phyloP scores from a whole-genome alignment of 2,797 vertebrate species.

The Craterocephalus amniculus region DNA sequence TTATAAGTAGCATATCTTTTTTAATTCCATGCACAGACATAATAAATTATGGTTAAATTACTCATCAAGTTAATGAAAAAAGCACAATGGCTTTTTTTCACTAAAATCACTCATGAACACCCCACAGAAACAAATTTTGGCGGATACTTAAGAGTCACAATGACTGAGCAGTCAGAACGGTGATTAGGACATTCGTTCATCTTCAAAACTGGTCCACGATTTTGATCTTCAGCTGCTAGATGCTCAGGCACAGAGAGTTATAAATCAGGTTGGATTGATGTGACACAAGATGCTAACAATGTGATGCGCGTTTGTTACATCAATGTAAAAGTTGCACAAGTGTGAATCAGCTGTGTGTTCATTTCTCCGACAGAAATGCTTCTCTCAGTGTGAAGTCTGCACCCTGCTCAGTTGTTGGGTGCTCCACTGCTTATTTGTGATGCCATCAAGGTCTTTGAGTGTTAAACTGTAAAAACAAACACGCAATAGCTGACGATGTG shows the following conservation, averaged over 20 bases:
- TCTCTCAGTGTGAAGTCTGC: slow-evolving; percentile 13
- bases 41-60: not conserved
- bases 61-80: not conserved
- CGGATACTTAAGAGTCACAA: not conserved
- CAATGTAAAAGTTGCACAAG: not conserved
- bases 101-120: fast-evolving
- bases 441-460: slow-evolving; percentile 22
- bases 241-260: not conserved
- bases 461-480: slow-evolving; percentile 56
- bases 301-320: not conserved
- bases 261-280: not conserved
- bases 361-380: slow-evolving; percentile 18
- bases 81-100: not conserved
- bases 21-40: not conserved
- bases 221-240: not conserved
- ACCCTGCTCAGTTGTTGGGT: slow-evolving; percentile 14
- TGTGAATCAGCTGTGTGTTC: slow-evolving; percentile 38
- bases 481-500: slow-evolving; percentile 18
- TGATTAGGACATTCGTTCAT: not conserved
- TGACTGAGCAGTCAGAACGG: too few species aligned
- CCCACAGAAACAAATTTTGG: not conserved
- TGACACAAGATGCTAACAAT: not conserved
- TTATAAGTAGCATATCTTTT: not conserved
- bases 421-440: slow-evolving; percentile 26
- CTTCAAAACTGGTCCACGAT: not conserved